Conservation (phyloP, 2,797 vertebrate species). For the Danio jaintianensis region DNA sequence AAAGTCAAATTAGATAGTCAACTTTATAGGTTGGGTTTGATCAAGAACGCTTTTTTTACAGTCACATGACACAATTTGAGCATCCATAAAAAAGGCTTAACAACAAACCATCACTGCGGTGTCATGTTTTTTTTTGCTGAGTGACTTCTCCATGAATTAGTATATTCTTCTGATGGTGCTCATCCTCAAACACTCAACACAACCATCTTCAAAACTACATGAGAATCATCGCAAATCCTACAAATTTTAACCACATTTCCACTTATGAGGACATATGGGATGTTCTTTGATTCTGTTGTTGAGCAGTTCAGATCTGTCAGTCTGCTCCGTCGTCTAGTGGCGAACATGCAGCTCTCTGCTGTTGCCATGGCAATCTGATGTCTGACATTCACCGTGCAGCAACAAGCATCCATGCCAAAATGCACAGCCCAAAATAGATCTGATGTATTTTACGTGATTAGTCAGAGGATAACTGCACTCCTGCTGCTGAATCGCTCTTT, state of each 20-base stretch:
- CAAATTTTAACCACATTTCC: not conserved
- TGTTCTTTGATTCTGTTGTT: not conserved
- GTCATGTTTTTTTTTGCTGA: no score
- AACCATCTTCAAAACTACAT: not conserved
- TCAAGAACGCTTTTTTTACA: no score
- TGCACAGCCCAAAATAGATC: constrained; percentile 21
- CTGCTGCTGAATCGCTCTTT: not conserved
- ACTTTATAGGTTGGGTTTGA: no score
- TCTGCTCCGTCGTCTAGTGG: not conserved
- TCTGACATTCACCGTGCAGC: constrained; percentile 37
- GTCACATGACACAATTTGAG: no score
- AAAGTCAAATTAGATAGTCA: no score
- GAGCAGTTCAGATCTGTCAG: constrained; percentile 12
- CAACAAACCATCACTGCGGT: no score
- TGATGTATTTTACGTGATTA: constrained; percentile 14
- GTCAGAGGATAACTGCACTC: not conserved
- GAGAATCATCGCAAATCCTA: not conserved
- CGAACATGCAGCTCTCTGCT: constrained; percentile 2
- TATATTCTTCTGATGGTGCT: no score
- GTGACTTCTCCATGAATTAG: no score
- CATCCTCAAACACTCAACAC: not conserved
- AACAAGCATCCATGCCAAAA: constrained; percentile 19
- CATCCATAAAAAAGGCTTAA: no score
- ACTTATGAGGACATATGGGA: not conserved
- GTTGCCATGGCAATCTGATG: constrained; percentile 39